These are phyloP conservation scores for Aplysia californica DNA, from an alignment of 1,140 invertebrate genomes.

Conservation along the genomic window DNA sequence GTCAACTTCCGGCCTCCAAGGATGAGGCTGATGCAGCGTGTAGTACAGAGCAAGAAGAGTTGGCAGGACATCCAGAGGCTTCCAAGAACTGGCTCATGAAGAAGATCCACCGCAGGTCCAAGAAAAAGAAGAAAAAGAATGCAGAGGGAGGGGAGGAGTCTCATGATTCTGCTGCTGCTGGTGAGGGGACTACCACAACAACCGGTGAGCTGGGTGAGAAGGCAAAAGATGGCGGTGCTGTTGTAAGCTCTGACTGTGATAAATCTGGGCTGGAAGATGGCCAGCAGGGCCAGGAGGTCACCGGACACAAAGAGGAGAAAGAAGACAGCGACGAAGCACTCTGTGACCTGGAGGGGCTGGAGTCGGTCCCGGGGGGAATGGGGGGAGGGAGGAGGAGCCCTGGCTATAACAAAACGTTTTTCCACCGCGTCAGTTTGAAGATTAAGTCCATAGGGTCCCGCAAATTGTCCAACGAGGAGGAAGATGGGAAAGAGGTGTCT, in stretches of 20 bases:
- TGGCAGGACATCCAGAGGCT: too few species aligned
- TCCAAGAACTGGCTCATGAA: conserved; percentile 14
- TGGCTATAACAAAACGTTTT: conserved; percentile 36
- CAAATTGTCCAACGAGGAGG: conserved; percentile 33
- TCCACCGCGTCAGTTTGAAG: conserved; percentile 54
- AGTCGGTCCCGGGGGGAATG: too few species aligned
- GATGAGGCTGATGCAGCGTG: too few species aligned
- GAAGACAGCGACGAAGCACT: neutral
- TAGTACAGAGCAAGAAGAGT: too few species aligned
- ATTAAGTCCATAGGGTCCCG: conserved; percentile 34
- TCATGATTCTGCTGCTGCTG: too few species aligned
- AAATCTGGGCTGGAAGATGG: neutral
- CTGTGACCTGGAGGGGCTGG: too few species aligned
- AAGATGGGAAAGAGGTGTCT: conserved; percentile 30
- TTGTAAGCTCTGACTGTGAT: neutral
- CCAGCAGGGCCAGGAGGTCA: conserved; percentile 17
- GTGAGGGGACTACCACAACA: too few species aligned
- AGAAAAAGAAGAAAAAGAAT: conserved; percentile 14
- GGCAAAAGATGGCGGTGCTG: neutral
- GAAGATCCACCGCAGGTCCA: conserved; percentile 10
- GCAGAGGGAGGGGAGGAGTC: neutral
- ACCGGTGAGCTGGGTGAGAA: neutral
- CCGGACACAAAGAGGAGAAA: conserved; percentile 8
- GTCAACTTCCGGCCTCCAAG: neutral
- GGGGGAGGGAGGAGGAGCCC: conserved; percentile 11